Percentiles rank a stretch among this genome's conserved stretches.
These are phyloP conservation scores for Tinea semifulvella DNA, from an alignment of 2,888 invertebrate species.

Conservation along the genomic window DNA sequence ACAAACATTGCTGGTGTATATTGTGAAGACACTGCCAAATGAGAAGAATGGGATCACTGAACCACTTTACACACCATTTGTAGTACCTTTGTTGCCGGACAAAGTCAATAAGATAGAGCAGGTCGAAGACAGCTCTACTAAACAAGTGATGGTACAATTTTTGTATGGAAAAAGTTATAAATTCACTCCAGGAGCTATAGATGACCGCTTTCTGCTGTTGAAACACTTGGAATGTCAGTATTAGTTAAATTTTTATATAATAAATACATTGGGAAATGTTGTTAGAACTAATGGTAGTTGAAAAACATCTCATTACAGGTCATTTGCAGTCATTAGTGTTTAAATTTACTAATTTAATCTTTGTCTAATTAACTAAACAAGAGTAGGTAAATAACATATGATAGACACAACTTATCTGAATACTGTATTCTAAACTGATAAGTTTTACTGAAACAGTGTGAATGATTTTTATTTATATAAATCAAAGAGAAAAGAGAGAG, in stretches of 20 bases:
- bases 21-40: constrained; percentile 64
- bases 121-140: constrained; percentile 65
- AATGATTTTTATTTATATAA: too few species aligned
- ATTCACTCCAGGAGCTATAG: constrained; percentile 55
- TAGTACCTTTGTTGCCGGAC: constrained; percentile 66
- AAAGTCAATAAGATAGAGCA: constrained; percentile 38
- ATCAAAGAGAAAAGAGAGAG: too few species aligned
- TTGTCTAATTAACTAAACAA: background rate
- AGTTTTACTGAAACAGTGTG: too few species aligned
- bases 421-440: too few species aligned
- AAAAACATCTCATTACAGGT: background rate
- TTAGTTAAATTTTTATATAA: constrained; percentile 4
- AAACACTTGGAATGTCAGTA: constrained; percentile 82
- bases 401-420: too few species aligned
- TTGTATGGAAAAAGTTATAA: constrained; percentile 69
- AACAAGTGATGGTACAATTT: constrained; percentile 84
- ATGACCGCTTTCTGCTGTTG: constrained; percentile 76
- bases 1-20: constrained; percentile 73
- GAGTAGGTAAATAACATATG: too few species aligned
- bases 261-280: background rate
- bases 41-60: constrained; percentile 36
- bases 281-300: background rate
- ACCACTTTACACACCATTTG: constrained; percentile 68
- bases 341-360: background rate
- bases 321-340: background rate